These are phyloP conservation scores for Noturus placidus DNA, from an alignment of 2,113 vertebrate species.

Conservation along the genomic window DNA sequence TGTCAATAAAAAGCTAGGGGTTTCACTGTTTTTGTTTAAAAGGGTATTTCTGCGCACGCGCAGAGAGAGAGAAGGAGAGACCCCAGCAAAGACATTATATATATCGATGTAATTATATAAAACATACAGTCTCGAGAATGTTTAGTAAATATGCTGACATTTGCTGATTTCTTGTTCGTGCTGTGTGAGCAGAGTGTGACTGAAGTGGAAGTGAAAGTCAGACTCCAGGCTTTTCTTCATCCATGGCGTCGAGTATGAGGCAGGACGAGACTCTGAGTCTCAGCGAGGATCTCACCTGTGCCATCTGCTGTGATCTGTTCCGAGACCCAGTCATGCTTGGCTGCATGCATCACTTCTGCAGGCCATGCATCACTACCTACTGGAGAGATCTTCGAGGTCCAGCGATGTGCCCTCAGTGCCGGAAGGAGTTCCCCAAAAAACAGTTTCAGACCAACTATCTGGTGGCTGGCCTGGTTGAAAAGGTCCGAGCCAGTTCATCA, in stretches of 20 bases:
- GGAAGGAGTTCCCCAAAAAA: conserved; percentile 69
- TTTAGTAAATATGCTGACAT: conserved; percentile 8
- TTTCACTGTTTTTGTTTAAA: no score
- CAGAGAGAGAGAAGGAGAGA: no score
- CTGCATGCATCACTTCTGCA: conserved; percentile 90
- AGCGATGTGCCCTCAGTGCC: conserved; percentile 82
- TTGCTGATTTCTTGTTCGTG: background rate
- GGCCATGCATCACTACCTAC: conserved; percentile 77
- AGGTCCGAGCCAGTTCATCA: conserved; percentile 70
- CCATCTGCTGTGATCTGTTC: conserved; percentile 85
- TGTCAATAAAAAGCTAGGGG: background rate
- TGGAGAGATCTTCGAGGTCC: conserved; percentile 69
- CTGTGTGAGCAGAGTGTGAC: background rate
- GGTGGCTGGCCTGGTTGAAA: conserved; percentile 81
- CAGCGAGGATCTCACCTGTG: conserved; percentile 83
- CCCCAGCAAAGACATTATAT: background rate
- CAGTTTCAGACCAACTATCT: conserved; percentile 80
- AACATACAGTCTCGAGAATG: background rate
- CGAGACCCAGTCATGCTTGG: conserved; percentile 82
- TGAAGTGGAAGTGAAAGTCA: conserved; percentile 46
- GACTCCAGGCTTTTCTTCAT: background rate
- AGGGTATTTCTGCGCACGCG: no score
- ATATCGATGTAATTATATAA: background rate
- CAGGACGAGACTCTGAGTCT: conserved; percentile 62
- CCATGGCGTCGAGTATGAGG: conserved; percentile 49